A percentile compares a stretch with the other conserved stretches of the same genome.
These are phyloP conservation scores for Heliornis fulica DNA, from an alignment of 2,113 vertebrate genomes.

Conservation along the genomic window DNA sequence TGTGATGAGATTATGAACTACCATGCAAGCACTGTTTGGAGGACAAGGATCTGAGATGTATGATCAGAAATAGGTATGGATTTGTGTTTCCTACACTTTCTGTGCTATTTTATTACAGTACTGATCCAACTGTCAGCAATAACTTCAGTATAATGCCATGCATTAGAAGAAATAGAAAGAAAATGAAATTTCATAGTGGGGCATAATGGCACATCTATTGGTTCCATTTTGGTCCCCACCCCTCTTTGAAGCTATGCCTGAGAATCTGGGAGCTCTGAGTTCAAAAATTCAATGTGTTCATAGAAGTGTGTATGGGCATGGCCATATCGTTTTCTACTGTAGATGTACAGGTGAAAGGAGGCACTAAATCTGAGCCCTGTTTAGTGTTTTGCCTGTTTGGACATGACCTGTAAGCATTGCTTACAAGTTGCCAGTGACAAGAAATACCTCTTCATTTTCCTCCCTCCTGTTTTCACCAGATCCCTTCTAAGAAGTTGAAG, in stretches of 20 bases:
- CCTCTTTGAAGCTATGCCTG: neutral
- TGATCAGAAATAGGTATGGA: neutral
- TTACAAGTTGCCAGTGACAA: neutral
- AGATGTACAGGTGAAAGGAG: neutral
- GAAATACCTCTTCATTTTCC: neutral
- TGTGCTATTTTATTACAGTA: neutral
- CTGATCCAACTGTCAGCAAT: neutral
- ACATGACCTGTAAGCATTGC: neutral
- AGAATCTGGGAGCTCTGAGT: neutral
- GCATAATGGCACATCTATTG: neutral
- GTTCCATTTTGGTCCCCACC: neutral
- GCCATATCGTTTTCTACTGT: neutral
- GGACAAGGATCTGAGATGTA: neutral
- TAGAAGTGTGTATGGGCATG: rapidly evolving
- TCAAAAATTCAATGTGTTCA: neutral
- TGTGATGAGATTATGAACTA: neutral
- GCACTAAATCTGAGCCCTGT: neutral
- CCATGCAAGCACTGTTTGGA: neutral
- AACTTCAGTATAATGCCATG: neutral
- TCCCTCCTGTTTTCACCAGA: neutral
- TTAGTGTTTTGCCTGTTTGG: neutral
- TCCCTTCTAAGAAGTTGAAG: neutral
- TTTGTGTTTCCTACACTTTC: neutral
- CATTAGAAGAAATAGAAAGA: neutral
- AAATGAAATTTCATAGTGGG: neutral